Base-by-base conservation (phyloP, 2,113 vertebrate species). In the Siniperca chuatsi region DNA sequence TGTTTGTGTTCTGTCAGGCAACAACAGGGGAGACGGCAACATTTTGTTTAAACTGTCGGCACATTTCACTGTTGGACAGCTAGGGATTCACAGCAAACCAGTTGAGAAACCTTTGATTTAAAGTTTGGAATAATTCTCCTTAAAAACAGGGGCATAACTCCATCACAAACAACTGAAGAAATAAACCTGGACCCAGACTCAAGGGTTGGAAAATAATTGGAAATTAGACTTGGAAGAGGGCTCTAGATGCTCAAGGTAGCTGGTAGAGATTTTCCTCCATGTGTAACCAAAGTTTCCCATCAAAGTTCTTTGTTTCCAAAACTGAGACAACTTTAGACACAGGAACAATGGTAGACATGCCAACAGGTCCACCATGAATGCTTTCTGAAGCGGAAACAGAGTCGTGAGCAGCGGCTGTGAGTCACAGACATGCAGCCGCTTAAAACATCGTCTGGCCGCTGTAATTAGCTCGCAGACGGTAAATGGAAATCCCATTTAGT, bases 401-500 rank as follows among this genome's bases (percentile, higher is more conserved):
- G 60, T 50, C 6, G 20, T 50, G 58, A 61, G 15, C 42, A 7
- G 77, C 29, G 37, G 81, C 81, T 77, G 52, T 61, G 86, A 82
- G 33, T 62, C 69, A 57, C 20, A 2, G 20, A 77, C 54, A 44
- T 23, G 52, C 57, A 67, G 74, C 58, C 9, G 1, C 54, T 67
- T 61, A 70, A 60, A 46, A 64, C 71, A 1, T 64, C 15, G 13
- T 20, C 55, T 25, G 73, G 33, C 62, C 3, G 50, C 68, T 13
- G 72, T 75, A 62, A 87, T 87, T 71, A 85, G 57, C 75, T 75
- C 25, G 2, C 78, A 66, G 64, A 79, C 11, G 16, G 5, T 66
- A 74, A 79, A 87, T 78, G 76, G 68, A 87, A 82, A 85, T 75
- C 37, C 61, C 52, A 29, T 76, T 85, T 81, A 80, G 85, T 83